These are phyloP conservation scores for Drosophila lini DNA, from an alignment of 1,140 invertebrate species.

Conservation along the genomic window DNA sequence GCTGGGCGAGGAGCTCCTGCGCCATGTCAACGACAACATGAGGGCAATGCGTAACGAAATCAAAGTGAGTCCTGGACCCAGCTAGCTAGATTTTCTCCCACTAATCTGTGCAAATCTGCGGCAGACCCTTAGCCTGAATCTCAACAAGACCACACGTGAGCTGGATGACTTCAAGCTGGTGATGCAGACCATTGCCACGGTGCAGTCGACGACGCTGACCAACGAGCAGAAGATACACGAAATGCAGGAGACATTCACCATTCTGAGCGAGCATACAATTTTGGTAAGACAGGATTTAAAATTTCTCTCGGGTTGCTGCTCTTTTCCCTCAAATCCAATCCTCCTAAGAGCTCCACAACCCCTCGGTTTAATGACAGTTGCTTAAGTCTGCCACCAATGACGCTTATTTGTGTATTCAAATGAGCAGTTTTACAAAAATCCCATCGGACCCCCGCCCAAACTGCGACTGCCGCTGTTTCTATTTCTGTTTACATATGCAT, in stretches of 20 bases:
- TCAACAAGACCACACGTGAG: conserved; percentile 89
- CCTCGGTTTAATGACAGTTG: conserved; percentile 55
- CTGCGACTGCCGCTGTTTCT: conserved; percentile 43
- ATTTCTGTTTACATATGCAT: conserved; percentile 81
- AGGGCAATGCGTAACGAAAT: conserved; percentile 86
- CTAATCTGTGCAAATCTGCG: conserved; percentile 39
- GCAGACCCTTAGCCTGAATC: conserved; percentile 86
- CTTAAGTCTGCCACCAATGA: conserved; percentile 47
- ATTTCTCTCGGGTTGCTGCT: neutral
- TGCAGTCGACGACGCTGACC: conserved; percentile 90
- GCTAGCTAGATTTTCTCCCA: conserved; percentile 1
- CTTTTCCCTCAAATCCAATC: conserved; percentile 25
- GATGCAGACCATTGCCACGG: conserved; percentile 91
- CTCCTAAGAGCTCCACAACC: conserved; percentile 32
- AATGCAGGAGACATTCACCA: conserved; percentile 87
- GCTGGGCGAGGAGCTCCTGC: conserved; percentile 87
- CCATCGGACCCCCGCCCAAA: conserved; percentile 41
- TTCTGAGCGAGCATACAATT: conserved; percentile 86
- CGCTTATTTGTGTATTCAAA: conserved; percentile 80
- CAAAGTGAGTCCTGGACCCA: conserved; percentile 61
- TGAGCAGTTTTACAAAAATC: conserved; percentile 79
- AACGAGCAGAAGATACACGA: conserved; percentile 90
- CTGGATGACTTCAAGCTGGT: conserved; percentile 93
- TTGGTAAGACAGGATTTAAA: conserved; percentile 79
- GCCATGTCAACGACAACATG: conserved; percentile 87